These are phyloP conservation scores for Fragum fragum DNA, from an alignment of 2,888 invertebrate species.

Conservation along the genomic window DNA sequence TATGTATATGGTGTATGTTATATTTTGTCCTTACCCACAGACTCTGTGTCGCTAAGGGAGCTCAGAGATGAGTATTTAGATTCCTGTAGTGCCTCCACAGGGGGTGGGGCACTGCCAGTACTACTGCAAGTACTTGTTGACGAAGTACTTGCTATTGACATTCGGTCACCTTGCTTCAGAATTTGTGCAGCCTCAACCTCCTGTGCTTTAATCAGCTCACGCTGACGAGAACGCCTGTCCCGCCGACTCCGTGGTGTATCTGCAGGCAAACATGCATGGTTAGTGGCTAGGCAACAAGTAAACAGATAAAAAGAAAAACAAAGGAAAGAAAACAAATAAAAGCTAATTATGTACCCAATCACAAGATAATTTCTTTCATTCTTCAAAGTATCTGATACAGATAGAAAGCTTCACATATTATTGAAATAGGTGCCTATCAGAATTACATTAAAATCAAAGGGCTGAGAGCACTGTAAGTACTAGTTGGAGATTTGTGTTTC, in stretches of 20 bases:
- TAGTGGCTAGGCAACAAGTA: conserved; percentile 55
- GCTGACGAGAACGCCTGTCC: conserved; percentile 78
- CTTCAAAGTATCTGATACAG: too few relatives aligned
- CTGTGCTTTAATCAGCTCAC: conserved; percentile 79
- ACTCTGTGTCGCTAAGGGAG: conserved; percentile 74
- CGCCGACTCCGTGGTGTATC: conserved; percentile 71
- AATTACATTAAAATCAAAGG: too few relatives aligned
- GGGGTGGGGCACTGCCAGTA: conserved; percentile 45
- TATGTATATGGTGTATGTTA: not conserved
- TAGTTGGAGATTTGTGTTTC: too few relatives aligned
- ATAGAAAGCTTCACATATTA: too few relatives aligned
- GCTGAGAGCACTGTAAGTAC: too few relatives aligned
- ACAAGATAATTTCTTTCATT: not conserved
- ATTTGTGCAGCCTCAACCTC: conserved; percentile 62
- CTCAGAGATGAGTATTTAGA: conserved; percentile 73
- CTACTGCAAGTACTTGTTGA: conserved; percentile 77
- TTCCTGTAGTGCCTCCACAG: conserved; percentile 48
- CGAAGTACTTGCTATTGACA: conserved; percentile 75
- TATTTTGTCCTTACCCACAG: conserved; percentile 63
- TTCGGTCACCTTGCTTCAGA: conserved; percentile 63
- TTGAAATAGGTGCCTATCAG: too few relatives aligned
- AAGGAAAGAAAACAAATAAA: conserved; percentile 7
- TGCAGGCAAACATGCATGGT: conserved; percentile 71
- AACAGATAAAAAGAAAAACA: conserved; percentile 28
- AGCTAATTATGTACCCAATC: not conserved